Evolutionary conservation across 2,797 vertebrate species (phyloP).

Genomic region (Spondyliosoma cantharus): DNA sequence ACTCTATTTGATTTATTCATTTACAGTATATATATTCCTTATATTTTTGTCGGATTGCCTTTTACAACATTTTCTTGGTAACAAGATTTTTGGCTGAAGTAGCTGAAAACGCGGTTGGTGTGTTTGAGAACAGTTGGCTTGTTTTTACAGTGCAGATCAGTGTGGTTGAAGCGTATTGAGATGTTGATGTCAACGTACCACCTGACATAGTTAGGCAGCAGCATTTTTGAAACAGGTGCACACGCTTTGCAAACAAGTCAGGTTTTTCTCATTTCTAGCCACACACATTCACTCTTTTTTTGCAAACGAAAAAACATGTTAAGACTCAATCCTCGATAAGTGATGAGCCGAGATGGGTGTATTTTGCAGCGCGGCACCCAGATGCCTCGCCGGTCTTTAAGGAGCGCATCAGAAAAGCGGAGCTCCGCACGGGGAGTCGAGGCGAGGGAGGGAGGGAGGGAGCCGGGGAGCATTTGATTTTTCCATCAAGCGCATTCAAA

Average conservation of each 20-base stretch:
- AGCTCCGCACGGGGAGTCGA: constrained; percentile 33
- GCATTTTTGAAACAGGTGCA: background rate
- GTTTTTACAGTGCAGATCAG: background rate
- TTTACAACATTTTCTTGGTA: background rate
- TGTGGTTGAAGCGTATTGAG: background rate
- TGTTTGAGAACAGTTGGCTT: background rate
- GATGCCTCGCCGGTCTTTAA: constrained; percentile 44
- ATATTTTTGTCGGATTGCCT: constrained; percentile 2
- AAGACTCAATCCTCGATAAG: constrained; percentile 39
- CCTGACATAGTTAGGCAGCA: constrained; percentile 5
- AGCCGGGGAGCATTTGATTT: constrained; percentile 62
- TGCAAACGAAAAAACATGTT: constrained; percentile 6
- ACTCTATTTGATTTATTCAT: constrained; percentile 12
- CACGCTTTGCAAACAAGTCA: constrained; percentile 25
- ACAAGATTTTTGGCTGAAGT: background rate
- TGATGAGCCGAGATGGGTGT: constrained; percentile 29
- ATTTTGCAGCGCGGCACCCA: constrained; percentile 33
- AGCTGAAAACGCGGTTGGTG: background rate
- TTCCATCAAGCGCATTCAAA: constrained; percentile 64
- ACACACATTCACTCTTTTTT: background rate
- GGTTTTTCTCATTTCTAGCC: background rate
- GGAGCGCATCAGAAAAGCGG: constrained; percentile 41
- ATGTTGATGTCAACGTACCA: background rate
- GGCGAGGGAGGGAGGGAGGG: constrained; percentile 33
- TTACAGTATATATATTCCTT: constrained; percentile 1